Base-by-base conservation (phyloP, 2,113 vertebrate genomes). In the Eulemur macaco region DNA sequence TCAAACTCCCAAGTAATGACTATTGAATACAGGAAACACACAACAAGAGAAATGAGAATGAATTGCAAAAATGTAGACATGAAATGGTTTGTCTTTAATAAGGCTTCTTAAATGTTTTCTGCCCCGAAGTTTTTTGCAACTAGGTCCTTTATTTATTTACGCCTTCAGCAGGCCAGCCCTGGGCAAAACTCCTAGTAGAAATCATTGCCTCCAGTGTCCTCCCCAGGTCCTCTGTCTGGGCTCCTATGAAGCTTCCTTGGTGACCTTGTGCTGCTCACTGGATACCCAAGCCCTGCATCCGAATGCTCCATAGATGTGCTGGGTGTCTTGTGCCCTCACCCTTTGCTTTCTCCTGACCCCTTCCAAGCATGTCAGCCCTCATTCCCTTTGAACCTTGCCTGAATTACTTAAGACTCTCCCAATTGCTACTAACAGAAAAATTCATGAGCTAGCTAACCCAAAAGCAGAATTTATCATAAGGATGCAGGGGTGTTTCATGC, bases 341-440 rank as follows among this genome's bases (percentile, higher is more conserved):
- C 11, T 34, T 12, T 18, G 3, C 73, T 20, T 6, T 29, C 74
- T 76, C 52, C 74, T 69, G 23, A 76, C 54, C 45, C 56, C 73
- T 60, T 37, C 21, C 37, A 52, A 13, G 1, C 17, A 23, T 21
- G 25, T 17, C 20, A 3, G 1, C 18, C 5, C 5, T 23, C 29
- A 45, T 78, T 88, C 31, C 21, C 87, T 91, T 94, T 31, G 68
- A 94, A 34, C 9, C n/a, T 47, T 54, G 18, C 27, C 47, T 56
- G 50, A 68, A 34, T 94, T 56, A 45, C 27, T 82, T 88, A 86
- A 69, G 54, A 89, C 4, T 71, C 50, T 52, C 23, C 34, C 58
- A 37, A 12, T 60, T 95, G 83, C 83, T 95, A 45, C 86, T 92
- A 54, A 95, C 86, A 93, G 93, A 91, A 96, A 97, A 94, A 96